Evolutionary conservation across 1,140 invertebrate genomes (phyloP).

Genomic region (Pseudomyrmex dendroicus): DNA sequence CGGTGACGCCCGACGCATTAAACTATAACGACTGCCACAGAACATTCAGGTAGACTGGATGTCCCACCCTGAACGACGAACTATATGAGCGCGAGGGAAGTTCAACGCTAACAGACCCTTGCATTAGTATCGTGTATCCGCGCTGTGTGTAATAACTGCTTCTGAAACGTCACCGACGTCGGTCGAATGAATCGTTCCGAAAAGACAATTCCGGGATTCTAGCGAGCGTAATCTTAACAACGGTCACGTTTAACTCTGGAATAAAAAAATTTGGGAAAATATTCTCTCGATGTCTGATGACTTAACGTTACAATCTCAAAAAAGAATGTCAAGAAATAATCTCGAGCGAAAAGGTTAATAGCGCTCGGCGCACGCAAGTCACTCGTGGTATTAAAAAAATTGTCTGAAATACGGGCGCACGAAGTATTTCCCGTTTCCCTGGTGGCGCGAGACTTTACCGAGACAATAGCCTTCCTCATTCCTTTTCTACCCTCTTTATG

Average conservation of each 20-base stretch:
- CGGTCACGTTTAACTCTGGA: not conserved
- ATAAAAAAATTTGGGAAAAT: not conserved
- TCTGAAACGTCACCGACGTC: not conserved
- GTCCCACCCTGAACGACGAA: constrained; percentile 20
- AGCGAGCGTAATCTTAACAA: not conserved
- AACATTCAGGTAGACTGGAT: constrained; percentile 72
- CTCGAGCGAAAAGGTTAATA: constrained; percentile 35
- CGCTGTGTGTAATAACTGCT: constrained; percentile 6
- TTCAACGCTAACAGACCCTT: not conserved
- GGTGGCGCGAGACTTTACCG: constrained; percentile 7
- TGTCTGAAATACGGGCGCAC: constrained; percentile 39
- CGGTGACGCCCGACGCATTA: constrained; percentile 78
- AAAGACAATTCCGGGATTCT: not conserved
- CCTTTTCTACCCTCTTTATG: constrained; percentile 50
- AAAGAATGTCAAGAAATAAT: constrained; percentile 15
- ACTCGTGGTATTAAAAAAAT: constrained; percentile 53
- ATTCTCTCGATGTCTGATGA: not conserved
- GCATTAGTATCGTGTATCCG: not conserved
- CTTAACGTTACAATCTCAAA: not conserved
- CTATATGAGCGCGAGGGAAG: not conserved
- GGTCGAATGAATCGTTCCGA: not conserved
- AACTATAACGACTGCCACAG: constrained; percentile 78
- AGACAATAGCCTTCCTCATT: constrained; percentile 50
- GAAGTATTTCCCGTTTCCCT: constrained; percentile 41
- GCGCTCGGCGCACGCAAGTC: constrained; percentile 17